phyloP scores from a whole-genome alignment of 2,797 vertebrate genomes.

The Scomberomorus guttatus region DNA sequence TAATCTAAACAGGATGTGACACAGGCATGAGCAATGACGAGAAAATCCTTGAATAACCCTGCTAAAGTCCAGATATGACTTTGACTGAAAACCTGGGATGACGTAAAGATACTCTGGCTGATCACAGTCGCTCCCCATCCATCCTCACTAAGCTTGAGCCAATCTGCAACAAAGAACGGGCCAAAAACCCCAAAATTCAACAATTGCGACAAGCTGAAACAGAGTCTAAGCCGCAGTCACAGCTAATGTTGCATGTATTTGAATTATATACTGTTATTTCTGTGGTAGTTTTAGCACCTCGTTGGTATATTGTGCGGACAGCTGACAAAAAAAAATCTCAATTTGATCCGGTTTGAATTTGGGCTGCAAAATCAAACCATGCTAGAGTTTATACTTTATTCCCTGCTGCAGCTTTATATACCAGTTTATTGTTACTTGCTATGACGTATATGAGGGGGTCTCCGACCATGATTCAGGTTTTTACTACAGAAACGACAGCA shows the following conservation, averaged over 20 bases:
- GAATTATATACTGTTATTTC: background rate
- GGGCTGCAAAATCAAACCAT: background rate
- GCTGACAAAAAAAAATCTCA: background rate
- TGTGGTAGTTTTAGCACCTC: background rate
- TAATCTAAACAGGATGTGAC: slow-evolving; percentile 61
- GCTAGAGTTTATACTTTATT: slow-evolving; percentile 1
- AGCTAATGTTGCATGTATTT: background rate
- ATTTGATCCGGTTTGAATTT: background rate
- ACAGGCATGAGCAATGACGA: slow-evolving; percentile 46
- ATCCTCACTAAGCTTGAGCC: slow-evolving; percentile 11
- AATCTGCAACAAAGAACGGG: slow-evolving; percentile 10
- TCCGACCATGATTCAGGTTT: background rate
- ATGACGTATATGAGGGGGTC: background rate
- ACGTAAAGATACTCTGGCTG: slow-evolving; percentile 25
- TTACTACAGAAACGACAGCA: background rate
- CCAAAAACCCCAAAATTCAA: slow-evolving; percentile 5
- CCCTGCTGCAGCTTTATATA: background rate
- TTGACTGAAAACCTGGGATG: background rate
- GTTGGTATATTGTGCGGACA: background rate
- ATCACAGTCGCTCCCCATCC: slow-evolving; percentile 19
- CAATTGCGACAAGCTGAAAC: slow-evolving; percentile 2
- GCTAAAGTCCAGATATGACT: slow-evolving; percentile 18
- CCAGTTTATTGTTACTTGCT: background rate
- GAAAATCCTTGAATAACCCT: slow-evolving; percentile 44
- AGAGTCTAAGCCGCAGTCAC: background rate